Base-by-base conservation (phyloP, 2,888 invertebrate genomes). In the Altica lythri region DNA sequence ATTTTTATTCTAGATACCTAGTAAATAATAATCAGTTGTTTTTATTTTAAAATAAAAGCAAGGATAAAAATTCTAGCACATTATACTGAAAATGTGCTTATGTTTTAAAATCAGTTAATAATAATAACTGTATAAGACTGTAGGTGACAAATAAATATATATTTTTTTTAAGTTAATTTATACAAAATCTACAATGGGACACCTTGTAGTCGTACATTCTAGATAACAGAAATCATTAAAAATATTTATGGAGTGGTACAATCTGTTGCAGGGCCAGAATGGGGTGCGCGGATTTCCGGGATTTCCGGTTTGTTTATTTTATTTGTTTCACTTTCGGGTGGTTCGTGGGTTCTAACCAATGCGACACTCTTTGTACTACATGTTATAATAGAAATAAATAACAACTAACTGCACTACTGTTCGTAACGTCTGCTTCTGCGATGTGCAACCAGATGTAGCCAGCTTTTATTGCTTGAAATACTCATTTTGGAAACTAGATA, bases 211-310 rank as follows among this genome's bases (percentile, higher is more conserved):
- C n/a, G n/a, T n/a, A n/a, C n/a, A n/a, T n/a, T n/a, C n/a, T n/a
- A 29, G 9, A 9, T 25, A 25, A 25, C 5, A 13, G 14, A 30
- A 14, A 9, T 25, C 29, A 47, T 51, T 35, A 35, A 50, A 43
- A 47, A 51, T 55, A 51, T 55, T 55, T 50, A 50, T 55, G 46
- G 22, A 40, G 46, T 55, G 46, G 29, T 34, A 45, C 57, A 64
- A 70, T 79, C 73, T 79, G 77, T 81, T 80, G 67, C 79, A 80
- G 80, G 81, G 81, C 68, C 73, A 74, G 69, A 73, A 76, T 65
- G 81, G 81, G 72, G 70, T 76, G 63, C 77, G 79, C 72, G 82
- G 82, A 72, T 80, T 75, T 75, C 80, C 80, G 73, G 82, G 82
- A 76, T 80, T 80, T 76, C 80, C 80, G 80, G 80, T 80, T 78